Conservation (phyloP, 2,888 invertebrate species). For the Tetropium fuscum region DNA sequence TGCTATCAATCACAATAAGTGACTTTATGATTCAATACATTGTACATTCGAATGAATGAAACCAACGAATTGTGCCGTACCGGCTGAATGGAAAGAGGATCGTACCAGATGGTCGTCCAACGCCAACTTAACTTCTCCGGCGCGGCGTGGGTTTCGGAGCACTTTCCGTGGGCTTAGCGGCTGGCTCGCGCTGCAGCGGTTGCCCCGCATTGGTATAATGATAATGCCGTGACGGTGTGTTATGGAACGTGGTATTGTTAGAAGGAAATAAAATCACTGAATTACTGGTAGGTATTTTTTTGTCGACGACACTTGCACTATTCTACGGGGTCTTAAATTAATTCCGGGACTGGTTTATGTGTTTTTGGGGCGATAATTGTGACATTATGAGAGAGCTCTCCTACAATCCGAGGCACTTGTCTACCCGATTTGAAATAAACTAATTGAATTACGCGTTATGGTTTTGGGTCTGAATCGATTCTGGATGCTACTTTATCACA, state of each 20-base stretch:
- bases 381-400: slow-evolving; percentile 17
- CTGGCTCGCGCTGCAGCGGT: background rate
- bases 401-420: background rate
- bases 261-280: slow-evolving; percentile 17
- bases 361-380: slow-evolving; percentile 22
- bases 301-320: background rate
- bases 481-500: background rate
- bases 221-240: background rate
- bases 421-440: slow-evolving; percentile 1
- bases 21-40: slow-evolving; percentile 24
- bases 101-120: slow-evolving; percentile 24
- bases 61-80: slow-evolving; percentile 23
- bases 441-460: slow-evolving; percentile 6
- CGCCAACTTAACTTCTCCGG: slow-evolving; percentile 18
- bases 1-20: slow-evolving; percentile 25
- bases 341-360: slow-evolving; percentile 10
- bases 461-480: background rate
- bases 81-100: slow-evolving; percentile 21
- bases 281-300: slow-evolving; percentile 13
- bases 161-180: slow-evolving; percentile 24
- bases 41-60: slow-evolving; percentile 24
- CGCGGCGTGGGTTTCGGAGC: slow-evolving; percentile 20
- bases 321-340: slow-evolving; percentile 17
- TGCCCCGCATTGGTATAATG: slow-evolving; percentile 5
- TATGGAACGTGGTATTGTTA: slow-evolving; percentile 15